Evolutionary conservation across 1,140 invertebrate genomes (phyloP).

Genomic region (Drosophila mojavensis): DNA sequence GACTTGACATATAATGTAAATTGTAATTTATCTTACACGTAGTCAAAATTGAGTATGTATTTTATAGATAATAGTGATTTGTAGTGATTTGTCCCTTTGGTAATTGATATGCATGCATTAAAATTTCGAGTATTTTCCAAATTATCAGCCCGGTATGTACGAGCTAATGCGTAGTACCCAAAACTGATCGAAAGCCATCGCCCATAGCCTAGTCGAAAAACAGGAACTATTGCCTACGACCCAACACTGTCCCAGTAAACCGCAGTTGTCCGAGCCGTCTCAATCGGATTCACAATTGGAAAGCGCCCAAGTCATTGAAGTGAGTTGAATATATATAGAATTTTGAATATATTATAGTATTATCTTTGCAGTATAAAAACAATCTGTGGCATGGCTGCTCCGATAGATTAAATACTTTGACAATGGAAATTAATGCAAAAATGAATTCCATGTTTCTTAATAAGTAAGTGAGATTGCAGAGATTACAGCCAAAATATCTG

Average conservation of each 20-base stretch:
- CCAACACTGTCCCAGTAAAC: not conserved
- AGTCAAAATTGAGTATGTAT: not conserved
- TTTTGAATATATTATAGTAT: not conserved
- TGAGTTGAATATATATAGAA: not conserved
- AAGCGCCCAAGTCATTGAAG: not conserved
- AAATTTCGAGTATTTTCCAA: slow-evolving; percentile 41
- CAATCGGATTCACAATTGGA: not conserved
- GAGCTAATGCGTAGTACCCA: not conserved
- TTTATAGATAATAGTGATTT: not conserved
- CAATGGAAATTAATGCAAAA: no score
- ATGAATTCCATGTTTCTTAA: no score
- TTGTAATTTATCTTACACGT: not conserved
- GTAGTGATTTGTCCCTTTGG: slow-evolving; percentile 1
- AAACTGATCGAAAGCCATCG: not conserved
- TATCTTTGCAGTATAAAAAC: not conserved
- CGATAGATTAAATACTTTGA: not conserved
- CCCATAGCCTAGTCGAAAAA: slow-evolving; percentile 1
- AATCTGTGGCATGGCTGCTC: not conserved
- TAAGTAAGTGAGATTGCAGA: no score
- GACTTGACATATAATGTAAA: not conserved
- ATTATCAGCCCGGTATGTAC: slow-evolving; percentile 16
- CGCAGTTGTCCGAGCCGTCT: not conserved
- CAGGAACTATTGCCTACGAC: not conserved
- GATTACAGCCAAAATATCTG: no score
- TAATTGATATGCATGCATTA: slow-evolving; percentile 30